These are phyloP conservation scores for Pao palembangensis DNA, from an alignment of 2,113 vertebrate species.

Conservation along the genomic window DNA sequence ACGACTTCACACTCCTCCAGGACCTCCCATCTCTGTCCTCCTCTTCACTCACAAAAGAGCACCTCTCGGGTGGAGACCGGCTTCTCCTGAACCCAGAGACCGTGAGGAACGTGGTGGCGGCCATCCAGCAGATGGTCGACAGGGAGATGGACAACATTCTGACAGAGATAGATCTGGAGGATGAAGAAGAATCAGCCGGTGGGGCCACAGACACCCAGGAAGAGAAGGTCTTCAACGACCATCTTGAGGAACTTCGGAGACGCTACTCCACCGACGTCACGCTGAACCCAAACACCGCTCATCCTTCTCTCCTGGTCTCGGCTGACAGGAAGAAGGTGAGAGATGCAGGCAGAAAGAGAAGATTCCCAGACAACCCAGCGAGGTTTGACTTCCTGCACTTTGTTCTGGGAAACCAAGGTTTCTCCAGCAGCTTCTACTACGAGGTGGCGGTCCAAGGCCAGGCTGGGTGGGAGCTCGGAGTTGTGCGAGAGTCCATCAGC, in stretches of 20 bases:
- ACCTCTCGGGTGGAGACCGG: not conserved
- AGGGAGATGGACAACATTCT: constrained; percentile 2
- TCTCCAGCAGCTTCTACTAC: constrained; percentile 9
- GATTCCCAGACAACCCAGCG: not conserved
- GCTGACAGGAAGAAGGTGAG: constrained; percentile 3
- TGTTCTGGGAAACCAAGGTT: not conserved
- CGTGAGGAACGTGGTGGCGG: not conserved
- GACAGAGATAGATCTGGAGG: not conserved
- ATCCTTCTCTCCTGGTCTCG: constrained; percentile 1
- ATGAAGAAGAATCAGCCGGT: not conserved
- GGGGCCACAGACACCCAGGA: too few species aligned
- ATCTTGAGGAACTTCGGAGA: not conserved
- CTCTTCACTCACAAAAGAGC: not conserved
- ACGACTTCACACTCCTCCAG: constrained; percentile 11
- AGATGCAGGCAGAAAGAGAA: not conserved
- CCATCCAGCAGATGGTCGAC: not conserved
- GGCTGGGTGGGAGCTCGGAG: not conserved
- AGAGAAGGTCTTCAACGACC: not conserved
- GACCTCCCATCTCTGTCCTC: not conserved
- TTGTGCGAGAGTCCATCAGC: not conserved
- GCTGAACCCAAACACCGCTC: constrained; percentile 2
- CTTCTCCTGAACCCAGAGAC: not conserved
- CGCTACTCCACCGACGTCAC: not conserved
- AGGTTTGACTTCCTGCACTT: constrained; percentile 8
- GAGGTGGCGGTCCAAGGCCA: not conserved